A percentile compares a stretch with the other conserved stretches of the same genome.
Conservation (phyloP, 2,797 vertebrate genomes). For the Diplodus puntazzo region DNA sequence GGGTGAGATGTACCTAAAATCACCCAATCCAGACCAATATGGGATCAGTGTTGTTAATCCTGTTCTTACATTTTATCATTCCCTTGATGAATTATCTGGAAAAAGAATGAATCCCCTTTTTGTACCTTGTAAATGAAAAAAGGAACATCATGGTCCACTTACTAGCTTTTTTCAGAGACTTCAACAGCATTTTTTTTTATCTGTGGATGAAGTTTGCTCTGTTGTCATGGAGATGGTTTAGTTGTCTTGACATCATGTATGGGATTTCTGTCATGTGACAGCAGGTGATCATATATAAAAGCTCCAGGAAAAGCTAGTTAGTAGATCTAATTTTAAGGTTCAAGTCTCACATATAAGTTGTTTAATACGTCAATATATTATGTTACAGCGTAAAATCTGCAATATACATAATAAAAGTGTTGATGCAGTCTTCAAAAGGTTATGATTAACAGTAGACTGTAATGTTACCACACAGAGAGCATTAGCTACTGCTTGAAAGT, state of each 20-base stretch:
- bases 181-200: slow-evolving; percentile 4
- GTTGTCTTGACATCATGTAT: neutral
- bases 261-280: neutral
- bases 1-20: neutral
- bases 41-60: neutral
- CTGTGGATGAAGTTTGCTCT: neutral
- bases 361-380: neutral
- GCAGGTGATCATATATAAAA: neutral
- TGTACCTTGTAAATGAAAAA: neutral
- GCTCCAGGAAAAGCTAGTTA: neutral
- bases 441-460: neutral
- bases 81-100: neutral
- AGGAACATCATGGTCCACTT: neutral
- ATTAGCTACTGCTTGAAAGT: neutral
- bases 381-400: neutral
- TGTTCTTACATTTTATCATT: neutral
- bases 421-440: neutral
- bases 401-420: neutral
- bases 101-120: too few species aligned
- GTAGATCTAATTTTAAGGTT: neutral
- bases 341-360: neutral
- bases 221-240: slow-evolving; percentile 10
- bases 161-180: neutral
- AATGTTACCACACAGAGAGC: neutral
- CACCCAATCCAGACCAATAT: neutral